Evolutionary conservation across 2,113 vertebrate genomes (phyloP).

Genomic region (Rhodinocichla rosea): DNA sequence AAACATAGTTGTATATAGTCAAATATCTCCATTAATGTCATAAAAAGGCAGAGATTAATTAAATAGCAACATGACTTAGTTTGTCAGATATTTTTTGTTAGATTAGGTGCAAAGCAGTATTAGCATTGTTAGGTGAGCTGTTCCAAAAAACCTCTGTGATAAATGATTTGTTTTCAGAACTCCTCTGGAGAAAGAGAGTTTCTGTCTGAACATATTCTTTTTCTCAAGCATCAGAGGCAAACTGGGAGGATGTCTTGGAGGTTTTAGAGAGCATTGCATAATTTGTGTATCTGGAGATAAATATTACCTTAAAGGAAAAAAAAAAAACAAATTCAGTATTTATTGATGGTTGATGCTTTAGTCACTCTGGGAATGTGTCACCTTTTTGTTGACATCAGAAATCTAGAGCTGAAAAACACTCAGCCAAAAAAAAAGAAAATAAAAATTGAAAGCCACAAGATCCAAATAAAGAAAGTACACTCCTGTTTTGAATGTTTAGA

Average conservation of each 20-base stretch:
- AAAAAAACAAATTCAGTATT: not conserved
- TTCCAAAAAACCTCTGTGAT: not conserved
- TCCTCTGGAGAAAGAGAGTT: not conserved
- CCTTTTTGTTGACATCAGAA: not conserved
- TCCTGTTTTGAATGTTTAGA: not conserved
- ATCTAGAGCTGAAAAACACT: not conserved
- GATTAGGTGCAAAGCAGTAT: not conserved
- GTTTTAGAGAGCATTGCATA: not conserved
- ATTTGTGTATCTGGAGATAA: not conserved
- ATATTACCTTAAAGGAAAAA: not conserved
- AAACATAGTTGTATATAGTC: not conserved
- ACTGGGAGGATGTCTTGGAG: not conserved
- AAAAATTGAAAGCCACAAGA: not conserved
- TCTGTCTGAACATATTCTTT: not conserved
- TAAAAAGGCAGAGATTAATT: not conserved
- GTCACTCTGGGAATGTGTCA: not conserved
- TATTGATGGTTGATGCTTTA: not conserved
- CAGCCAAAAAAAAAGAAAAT: not conserved
- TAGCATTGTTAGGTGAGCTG: not conserved
- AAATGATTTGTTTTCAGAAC: not conserved
- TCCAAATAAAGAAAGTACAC: not conserved
- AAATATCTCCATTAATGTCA: not conserved
- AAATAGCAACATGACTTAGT: not conserved
- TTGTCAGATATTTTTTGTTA: not conserved
- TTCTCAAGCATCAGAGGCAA: not conserved